A percentile compares a stretch with the other conserved stretches of the same genome.
Evolutionary conservation across 92 coral and sea anemone species (phyloP).

Genomic region (Zoanthus sansibaricus): DNA sequence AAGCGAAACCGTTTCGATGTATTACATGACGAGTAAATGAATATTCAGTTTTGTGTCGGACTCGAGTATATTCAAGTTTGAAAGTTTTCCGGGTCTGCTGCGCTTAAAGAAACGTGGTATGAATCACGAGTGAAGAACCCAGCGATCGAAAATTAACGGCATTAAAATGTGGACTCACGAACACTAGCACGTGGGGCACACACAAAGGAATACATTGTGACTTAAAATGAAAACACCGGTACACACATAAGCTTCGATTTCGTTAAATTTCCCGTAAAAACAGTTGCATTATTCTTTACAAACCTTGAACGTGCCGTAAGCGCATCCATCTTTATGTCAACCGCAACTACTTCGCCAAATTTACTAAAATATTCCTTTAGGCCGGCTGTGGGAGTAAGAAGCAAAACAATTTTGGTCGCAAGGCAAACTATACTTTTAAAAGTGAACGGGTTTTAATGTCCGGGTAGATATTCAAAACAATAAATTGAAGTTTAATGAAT

Average conservation of each 20-base stretch:
- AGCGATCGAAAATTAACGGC: constrained; percentile 41
- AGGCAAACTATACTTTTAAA: neutral
- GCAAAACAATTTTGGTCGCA: constrained; percentile 29
- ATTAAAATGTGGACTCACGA: constrained; percentile 81
- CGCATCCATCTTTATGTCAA: constrained; percentile 92
- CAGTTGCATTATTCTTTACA: constrained; percentile 17
- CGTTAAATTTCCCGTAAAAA: constrained; percentile 59
- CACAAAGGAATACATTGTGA: constrained; percentile 72
- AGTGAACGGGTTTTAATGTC: neutral
- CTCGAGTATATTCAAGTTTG: constrained; percentile 36
- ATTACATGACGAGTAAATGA: constrained; percentile 1
- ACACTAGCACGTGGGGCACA: constrained; percentile 58
- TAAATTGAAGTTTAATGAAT: neutral
- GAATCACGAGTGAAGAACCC: constrained; percentile 13
- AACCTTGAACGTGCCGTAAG: constrained; percentile 95
- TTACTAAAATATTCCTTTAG: constrained; percentile 84
- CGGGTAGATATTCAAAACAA: constrained; percentile 8
- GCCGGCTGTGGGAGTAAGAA: constrained; percentile 66
- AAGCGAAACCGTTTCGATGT: constrained; percentile 30
- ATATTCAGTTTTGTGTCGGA: constrained; percentile 13
- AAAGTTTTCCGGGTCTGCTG: constrained; percentile 47
- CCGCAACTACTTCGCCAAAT: constrained; percentile 95
- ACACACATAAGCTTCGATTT: constrained; percentile 54
- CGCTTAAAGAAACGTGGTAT: constrained; percentile 5
- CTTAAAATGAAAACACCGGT: constrained; percentile 64